phyloP scores from a whole-genome alignment of 2,113 vertebrate species.

The Gymnocephalus cernua region DNA sequence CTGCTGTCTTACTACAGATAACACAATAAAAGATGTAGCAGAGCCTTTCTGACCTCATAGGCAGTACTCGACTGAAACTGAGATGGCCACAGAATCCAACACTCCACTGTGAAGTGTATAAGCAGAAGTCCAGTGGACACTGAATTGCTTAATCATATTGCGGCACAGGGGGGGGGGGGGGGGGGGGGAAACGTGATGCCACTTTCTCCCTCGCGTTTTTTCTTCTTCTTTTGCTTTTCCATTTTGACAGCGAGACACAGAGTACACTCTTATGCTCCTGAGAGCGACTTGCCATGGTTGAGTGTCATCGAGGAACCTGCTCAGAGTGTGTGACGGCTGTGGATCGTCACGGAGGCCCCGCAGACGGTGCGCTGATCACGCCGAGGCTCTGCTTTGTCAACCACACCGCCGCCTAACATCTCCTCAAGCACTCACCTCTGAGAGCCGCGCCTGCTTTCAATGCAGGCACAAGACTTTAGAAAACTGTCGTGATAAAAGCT shows the following conservation, averaged over 20 bases:
- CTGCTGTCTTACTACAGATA: conserved; percentile 1
- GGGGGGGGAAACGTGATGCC: conserved; percentile 16
- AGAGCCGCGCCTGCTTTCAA: conserved; percentile 13
- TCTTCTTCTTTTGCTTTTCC: conserved; percentile 4
- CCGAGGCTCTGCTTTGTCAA: conserved; percentile 14
- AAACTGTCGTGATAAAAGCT: conserved; percentile 72
- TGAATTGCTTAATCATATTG: conserved; percentile 57
- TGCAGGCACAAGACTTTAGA: conserved; percentile 5
- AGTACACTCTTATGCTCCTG: conserved; percentile 37
- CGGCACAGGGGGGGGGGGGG: background rate
- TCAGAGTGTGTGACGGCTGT: conserved; percentile 58
- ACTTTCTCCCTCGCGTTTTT: background rate
- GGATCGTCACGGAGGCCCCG: conserved; percentile 44
- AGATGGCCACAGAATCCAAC: conserved; percentile 25
- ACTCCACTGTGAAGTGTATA: background rate
- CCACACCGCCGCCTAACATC: conserved; percentile 31
- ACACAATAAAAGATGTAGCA: conserved; percentile 33
- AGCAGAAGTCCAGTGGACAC: conserved; percentile 28
- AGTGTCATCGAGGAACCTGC: conserved; percentile 58
- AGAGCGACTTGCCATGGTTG: conserved; percentile 42
- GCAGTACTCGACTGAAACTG: conserved; percentile 15
- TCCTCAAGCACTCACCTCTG: conserved; percentile 45
- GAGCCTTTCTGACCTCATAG: conserved; percentile 39
- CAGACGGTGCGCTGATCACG: conserved; percentile 35
- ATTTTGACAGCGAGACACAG: conserved; percentile 44